phyloP scores from a whole-genome alignment of 2,113 vertebrate species.

The Corythoichthys haematopterus region DNA sequence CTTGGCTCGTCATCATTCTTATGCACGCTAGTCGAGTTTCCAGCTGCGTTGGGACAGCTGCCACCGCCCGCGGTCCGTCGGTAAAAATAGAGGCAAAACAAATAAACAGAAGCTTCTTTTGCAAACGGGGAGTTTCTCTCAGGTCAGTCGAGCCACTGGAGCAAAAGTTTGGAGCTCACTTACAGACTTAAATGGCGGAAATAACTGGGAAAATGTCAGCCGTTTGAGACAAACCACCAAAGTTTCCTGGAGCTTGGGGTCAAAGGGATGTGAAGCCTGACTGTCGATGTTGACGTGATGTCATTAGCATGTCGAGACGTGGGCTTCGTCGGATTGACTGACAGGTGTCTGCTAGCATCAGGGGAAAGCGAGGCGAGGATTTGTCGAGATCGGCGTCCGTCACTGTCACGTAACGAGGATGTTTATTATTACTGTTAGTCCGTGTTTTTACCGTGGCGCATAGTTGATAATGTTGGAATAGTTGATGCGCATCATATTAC shows the following conservation, averaged over 20 bases:
- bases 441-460: background rate
- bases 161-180: constrained; percentile 1
- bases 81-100: constrained; percentile 16
- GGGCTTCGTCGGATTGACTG: constrained; percentile 34
- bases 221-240: background rate
- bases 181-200: background rate
- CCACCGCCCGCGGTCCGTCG: background rate
- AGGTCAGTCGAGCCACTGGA: constrained; percentile 4
- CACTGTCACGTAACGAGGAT: constrained; percentile 50
- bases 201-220: background rate
- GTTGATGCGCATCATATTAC: background rate
- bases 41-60: constrained; percentile 4
- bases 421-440: constrained; percentile 14
- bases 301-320: background rate
- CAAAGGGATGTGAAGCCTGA: background rate
- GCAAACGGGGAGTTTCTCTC: background rate
- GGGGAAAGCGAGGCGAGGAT: constrained; percentile 8
- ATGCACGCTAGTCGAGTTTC: constrained; percentile 1
- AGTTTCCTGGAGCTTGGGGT: background rate
- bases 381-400: constrained; percentile 26
- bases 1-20: background rate
- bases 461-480: background rate
- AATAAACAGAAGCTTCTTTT: constrained; percentile 8
- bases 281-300: background rate
- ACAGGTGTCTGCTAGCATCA: constrained; percentile 53